phyloP scores from a whole-genome alignment of 1,140 invertebrate genomes.

The Apis dorsata region DNA sequence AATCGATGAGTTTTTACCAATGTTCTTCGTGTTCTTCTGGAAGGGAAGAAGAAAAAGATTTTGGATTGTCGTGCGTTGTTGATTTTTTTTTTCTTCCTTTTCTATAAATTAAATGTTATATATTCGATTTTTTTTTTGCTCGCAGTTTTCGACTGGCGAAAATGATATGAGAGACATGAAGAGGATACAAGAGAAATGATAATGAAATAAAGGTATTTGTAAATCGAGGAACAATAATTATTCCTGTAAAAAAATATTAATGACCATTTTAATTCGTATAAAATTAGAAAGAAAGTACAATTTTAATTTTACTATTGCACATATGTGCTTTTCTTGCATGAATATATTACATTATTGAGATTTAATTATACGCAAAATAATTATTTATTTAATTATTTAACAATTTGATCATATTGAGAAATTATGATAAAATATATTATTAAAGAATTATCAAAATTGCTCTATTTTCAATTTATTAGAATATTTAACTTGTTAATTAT shows the following conservation, averaged over 20 bases:
- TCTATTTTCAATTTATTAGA: no score
- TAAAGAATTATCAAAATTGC: no score
- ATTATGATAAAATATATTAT: no score
- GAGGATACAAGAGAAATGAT: background rate
- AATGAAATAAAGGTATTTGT: background rate
- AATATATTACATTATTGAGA: no score
- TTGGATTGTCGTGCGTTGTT: background rate
- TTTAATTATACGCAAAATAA: no score
- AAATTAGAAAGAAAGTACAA: background rate
- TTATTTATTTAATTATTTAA: no score
- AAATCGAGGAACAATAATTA: background rate
- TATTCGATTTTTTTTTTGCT: background rate
- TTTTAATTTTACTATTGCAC: no score
- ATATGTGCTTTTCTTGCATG: no score
- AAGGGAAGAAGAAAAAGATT: background rate
- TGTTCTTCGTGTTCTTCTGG: background rate
- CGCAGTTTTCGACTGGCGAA: background rate
- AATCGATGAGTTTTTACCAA: background rate
- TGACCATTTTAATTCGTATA: no score
- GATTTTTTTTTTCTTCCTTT: background rate
- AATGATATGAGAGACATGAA: background rate
- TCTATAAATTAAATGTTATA: background rate
- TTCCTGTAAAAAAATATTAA: background rate
- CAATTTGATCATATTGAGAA: no score
- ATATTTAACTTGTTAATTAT: no score